Conservation (phyloP, 2,113 vertebrate genomes). For the pig (Sus scrofa) region T2T-Sscrofa CM000824.6:25449001-25449500, state of each 20-base stretch:
- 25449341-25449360: too few species aligned
- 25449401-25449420: too few species aligned
- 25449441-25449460: too few species aligned
- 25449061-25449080: not conserved
- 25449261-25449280: not conserved
- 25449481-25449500: too few species aligned
- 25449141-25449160: not conserved
- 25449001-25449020: not conserved
- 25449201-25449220: not conserved
- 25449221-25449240: not conserved
- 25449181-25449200: not conserved
- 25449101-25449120: not conserved
- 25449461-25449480: too few species aligned
- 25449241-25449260: not conserved
- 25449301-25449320: too few species aligned
- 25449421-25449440: too few species aligned
- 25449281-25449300: not conserved
- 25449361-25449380: too few species aligned
- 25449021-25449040: not conserved
- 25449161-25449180: constrained; percentile 3
- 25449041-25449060: not conserved
- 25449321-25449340: too few species aligned
- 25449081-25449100: not conserved
- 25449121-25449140: not conserved
- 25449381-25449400: too few species aligned